Evolutionary conservation across 2,888 invertebrate genomes (phyloP).

Genomic region (Athalia rosae): DNA sequence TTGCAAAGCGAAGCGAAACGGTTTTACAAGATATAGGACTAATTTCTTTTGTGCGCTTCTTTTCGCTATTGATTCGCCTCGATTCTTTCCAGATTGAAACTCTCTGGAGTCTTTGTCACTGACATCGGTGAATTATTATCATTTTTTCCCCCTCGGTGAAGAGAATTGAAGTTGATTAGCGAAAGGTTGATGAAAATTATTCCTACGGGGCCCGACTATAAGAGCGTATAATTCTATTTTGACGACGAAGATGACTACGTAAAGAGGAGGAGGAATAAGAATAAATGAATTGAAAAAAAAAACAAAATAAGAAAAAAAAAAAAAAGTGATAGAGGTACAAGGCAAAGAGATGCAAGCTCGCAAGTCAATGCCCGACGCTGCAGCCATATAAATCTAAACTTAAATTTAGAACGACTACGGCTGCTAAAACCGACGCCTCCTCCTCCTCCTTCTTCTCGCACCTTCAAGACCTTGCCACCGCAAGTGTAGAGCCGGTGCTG

Average conservation of each 20-base stretch:
- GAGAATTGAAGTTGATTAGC: no score
- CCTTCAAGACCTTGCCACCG: neutral
- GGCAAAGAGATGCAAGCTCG: slow-evolving; percentile 35
- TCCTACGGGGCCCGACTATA: no score
- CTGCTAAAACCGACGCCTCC: neutral
- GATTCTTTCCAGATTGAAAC: no score
- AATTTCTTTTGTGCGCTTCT: no score
- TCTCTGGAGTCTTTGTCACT: no score
- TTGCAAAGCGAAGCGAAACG: no score
- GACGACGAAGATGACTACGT: neutral
- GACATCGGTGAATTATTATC: no score
- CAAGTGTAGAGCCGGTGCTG: slow-evolving; percentile 51
- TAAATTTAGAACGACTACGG: slow-evolving; percentile 65
- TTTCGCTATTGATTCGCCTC: no score
- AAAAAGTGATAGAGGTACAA: slow-evolving; percentile 5
- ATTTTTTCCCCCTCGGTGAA: no score
- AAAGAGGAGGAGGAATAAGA: slow-evolving; percentile 4
- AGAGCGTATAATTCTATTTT: neutral
- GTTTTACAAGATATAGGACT: no score
- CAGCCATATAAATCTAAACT: slow-evolving; percentile 65
- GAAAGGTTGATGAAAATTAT: no score
- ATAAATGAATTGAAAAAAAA: neutral
- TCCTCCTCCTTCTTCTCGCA: slow-evolving; percentile 19
- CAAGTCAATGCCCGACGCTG: slow-evolving; percentile 63
- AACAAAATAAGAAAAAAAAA: slow-evolving; percentile 15